Base-by-base conservation (phyloP, 2,888 invertebrate species). In the Drosophila limbata region DNA sequence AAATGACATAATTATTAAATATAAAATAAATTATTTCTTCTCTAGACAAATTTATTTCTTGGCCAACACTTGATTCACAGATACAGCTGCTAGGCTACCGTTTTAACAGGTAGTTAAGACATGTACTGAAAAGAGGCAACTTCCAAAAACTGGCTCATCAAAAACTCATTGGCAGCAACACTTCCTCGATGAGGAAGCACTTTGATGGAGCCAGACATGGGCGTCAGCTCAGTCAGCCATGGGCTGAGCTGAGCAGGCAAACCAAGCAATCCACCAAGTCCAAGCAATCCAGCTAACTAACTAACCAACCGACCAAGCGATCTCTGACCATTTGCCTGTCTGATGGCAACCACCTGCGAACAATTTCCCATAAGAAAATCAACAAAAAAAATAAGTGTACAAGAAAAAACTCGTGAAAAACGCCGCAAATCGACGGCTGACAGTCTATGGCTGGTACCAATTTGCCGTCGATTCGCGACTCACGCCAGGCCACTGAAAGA, bases 401-500 rank as follows among this genome's bases (percentile, higher is more conserved):
- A 47, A 33, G 13, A 35, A 47, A 82, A 72, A 81, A 64, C 69
- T 71, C 81, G 85, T 75, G 85, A 75, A 84, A 84, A 89, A 78
- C 79, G 89, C 88, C 79, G 82, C 89, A 87, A 84, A 89, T 84
- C 89, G 83, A 87, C 85, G 88, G 68, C 83, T 83, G 88, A 86
- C 81, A 85, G 83, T 73, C 84, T 83, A 66, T 79, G 81, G 71
- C 77, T 77, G 89, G 89, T 88, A 90, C 87, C 90, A 88, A 90
- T 82, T 88, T 88, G 84, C 90, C 86, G 83, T 77, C 86, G 74
- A 79, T 88, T 80, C 81, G 81, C 77, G 70, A 73, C 87, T 77
- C 81, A 84, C 89, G 69, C 78, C 69, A 80, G 35, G 52, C 37
- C 60, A 68, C 10, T 15, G 62, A 69, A 52, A 51, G 69, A 19